These are phyloP conservation scores for Drosophila santomea DNA, from an alignment of 1,140 invertebrate species.

Conservation along the genomic window DNA sequence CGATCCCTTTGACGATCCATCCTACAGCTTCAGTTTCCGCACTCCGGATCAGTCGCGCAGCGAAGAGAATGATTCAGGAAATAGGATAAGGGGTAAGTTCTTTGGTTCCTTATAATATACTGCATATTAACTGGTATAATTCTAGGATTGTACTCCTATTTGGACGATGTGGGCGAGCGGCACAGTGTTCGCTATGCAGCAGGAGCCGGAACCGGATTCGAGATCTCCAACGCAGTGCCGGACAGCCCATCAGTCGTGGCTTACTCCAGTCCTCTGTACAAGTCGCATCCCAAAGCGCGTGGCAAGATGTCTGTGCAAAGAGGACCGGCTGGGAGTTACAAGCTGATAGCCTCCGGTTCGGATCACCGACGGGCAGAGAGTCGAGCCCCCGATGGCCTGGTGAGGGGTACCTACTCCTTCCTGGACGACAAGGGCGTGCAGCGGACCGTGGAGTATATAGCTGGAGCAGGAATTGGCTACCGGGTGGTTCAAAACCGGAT, in stretches of 20 bases:
- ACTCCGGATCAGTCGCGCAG: slow-evolving; percentile 88
- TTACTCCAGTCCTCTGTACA: slow-evolving; percentile 79
- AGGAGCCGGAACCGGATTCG: slow-evolving; percentile 89
- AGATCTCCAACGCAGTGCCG: slow-evolving; percentile 89
- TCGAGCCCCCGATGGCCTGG: slow-evolving; percentile 88
- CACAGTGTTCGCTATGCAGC: slow-evolving; percentile 90
- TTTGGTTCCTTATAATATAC: too few relatives aligned
- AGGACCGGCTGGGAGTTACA: slow-evolving; percentile 83
- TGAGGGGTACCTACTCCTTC: slow-evolving; percentile 90
- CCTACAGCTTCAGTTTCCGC: slow-evolving; percentile 88
- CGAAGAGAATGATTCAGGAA: slow-evolving; percentile 87
- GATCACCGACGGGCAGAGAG: slow-evolving; percentile 90
- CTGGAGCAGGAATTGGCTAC: slow-evolving; percentile 90
- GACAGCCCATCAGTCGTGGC: slow-evolving; percentile 85
- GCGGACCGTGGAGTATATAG: slow-evolving; percentile 90
- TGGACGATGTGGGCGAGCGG: slow-evolving; percentile 89
- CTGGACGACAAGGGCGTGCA: slow-evolving; percentile 90
- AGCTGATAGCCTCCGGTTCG: slow-evolving; percentile 89
- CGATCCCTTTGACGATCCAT: slow-evolving; percentile 90
- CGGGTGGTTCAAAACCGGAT: slow-evolving; percentile 86
- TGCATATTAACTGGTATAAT: neutral
- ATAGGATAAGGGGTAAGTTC: slow-evolving; percentile 86
- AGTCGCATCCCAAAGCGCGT: slow-evolving; percentile 67
- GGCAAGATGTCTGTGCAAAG: slow-evolving; percentile 79
- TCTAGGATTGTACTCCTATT: slow-evolving; percentile 88